These are phyloP conservation scores for Trissolcus brochymenae DNA, from an alignment of 2,888 invertebrate genomes.

Conservation along the genomic window DNA sequence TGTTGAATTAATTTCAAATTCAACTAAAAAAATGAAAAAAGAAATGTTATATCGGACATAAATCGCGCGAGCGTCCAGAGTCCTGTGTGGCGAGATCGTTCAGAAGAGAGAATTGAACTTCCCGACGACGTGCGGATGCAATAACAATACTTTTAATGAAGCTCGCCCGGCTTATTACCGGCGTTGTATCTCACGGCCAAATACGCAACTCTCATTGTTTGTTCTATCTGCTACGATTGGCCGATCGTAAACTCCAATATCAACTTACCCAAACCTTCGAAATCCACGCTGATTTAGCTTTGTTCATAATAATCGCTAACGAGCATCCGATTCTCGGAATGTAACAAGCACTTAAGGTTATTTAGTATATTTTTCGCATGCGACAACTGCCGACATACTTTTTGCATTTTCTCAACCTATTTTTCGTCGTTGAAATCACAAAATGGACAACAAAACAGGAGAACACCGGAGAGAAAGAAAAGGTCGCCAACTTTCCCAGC, in stretches of 20 bases:
- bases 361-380: too few species aligned
- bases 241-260: conserved; percentile 66
- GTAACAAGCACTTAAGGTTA: too few species aligned
- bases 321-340: conserved; percentile 29
- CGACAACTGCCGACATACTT: background rate
- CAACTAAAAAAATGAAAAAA: background rate
- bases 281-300: conserved; percentile 59
- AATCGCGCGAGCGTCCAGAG: conserved; percentile 48
- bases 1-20: background rate
- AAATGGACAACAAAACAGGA: too few species aligned
- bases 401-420: background rate
- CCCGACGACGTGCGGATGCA: conserved; percentile 55
- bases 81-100: conserved; percentile 59
- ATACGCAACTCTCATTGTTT: conserved; percentile 69
- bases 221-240: conserved; percentile 60
- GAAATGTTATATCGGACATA: conserved; percentile 27
- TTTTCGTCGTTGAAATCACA: too few species aligned
- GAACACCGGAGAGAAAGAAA: too few species aligned
- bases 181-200: conserved; percentile 69
- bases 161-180: conserved; percentile 72
- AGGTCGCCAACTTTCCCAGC: too few species aligned
- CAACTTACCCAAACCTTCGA: conserved; percentile 60
- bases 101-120: conserved; percentile 43
- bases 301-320: conserved; percentile 62
- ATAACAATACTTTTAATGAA: conserved; percentile 75